These are phyloP conservation scores for Nezara viridula DNA, from an alignment of 2,888 invertebrate genomes.

Conservation along the genomic window DNA sequence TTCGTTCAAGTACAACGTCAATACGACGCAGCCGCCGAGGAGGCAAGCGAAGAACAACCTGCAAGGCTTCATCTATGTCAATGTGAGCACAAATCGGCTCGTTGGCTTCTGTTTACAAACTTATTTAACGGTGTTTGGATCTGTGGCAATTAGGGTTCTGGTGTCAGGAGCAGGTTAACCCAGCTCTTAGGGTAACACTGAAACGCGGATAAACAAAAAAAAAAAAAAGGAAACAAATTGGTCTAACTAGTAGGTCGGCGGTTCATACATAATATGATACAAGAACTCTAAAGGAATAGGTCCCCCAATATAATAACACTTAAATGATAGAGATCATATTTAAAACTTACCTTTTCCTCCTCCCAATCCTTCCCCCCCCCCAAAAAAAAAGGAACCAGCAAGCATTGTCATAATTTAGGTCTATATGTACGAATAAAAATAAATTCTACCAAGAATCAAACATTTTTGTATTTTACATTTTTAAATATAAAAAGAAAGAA, in stretches of 20 bases:
- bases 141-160: conserved; percentile 2
- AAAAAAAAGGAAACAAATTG: neutral
- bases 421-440: no score
- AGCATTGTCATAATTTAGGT: no score
- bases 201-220: neutral
- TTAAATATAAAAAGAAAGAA: no score
- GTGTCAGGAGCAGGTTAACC: neutral
- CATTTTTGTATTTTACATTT: no score
- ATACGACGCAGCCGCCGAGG: neutral
- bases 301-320: neutral
- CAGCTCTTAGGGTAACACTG: neutral
- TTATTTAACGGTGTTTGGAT: neutral
- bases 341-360: no score
- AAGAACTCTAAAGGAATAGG: neutral
- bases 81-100: neutral
- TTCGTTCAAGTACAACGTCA: neutral
- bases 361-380: no score
- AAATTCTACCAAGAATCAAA: no score
- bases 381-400: no score
- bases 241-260: neutral
- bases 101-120: neutral
- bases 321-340: no score
- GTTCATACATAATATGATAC: no score
- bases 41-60: conserved; percentile 17
- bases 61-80: neutral